Conservation (phyloP, 2,797 vertebrate genomes). For the Eurystomus glaucurus region DNA sequence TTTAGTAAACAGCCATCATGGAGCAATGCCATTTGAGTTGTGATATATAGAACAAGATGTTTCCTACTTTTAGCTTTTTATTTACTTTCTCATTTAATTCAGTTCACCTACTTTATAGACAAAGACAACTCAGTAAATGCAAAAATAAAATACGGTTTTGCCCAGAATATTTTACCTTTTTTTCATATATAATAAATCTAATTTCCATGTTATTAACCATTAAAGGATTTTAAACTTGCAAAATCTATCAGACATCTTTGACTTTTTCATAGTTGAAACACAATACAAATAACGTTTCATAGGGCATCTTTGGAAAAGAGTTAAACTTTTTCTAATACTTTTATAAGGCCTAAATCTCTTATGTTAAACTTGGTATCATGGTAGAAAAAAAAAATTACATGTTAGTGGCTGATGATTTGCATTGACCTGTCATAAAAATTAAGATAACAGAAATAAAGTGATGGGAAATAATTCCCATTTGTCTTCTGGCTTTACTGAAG, state of each 20-base stretch:
- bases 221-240: neutral
- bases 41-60: neutral
- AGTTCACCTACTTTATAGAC: accelerated
- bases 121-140: neutral
- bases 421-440: no score
- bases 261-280: no score
- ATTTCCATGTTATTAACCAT: neutral
- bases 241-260: no score
- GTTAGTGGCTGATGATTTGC: no score
- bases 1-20: neutral
- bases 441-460: no score
- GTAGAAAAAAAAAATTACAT: no score
- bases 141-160: neutral
- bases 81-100: neutral
- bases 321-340: no score
- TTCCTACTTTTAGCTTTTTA: neutral
- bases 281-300: no score
- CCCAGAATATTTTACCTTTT: neutral
- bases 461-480: no score
- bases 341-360: no score
- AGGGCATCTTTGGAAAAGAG: no score
- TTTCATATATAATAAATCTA: neutral
- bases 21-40: neutral
- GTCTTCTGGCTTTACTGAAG: neutral
- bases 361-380: no score